Conservation (phyloP, 2,797 vertebrate genomes). For the Lacerta bilineata region DNA sequence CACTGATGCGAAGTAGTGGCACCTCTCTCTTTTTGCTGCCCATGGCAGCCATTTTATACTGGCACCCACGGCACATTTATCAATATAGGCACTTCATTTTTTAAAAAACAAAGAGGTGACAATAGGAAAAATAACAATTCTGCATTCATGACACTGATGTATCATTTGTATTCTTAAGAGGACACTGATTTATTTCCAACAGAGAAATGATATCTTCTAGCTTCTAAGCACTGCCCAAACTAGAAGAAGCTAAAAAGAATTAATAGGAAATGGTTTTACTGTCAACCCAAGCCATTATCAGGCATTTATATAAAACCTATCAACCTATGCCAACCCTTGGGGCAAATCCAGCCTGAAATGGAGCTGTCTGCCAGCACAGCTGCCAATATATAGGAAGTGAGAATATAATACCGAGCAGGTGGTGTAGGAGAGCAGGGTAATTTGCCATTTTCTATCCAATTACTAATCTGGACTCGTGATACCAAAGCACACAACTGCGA, state of each 20-base stretch:
- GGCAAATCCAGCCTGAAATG: background rate
- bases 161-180: background rate
- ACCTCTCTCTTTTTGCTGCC: no score
- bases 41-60: no score
- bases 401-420: background rate
- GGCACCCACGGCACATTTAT: no score
- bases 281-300: background rate
- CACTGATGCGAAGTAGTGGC: no score
- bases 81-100: no score
- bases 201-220: background rate
- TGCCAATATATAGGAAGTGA: background rate
- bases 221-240: background rate
- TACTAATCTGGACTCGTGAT: background rate
- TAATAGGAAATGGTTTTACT: background rate
- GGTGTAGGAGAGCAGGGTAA: background rate
- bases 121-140: background rate
- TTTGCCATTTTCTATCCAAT: background rate
- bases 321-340: background rate
- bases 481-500: background rate
- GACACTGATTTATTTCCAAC: background rate
- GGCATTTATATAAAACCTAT: background rate
- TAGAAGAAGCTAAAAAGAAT: background rate
- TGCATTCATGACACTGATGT: background rate
- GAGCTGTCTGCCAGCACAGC: background rate
- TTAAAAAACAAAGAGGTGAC: no score